A percentile compares a stretch with the other conserved stretches of the same genome.
phyloP scores from a whole-genome alignment of 2,888 invertebrate species.

The Rotaria socialis region DNA sequence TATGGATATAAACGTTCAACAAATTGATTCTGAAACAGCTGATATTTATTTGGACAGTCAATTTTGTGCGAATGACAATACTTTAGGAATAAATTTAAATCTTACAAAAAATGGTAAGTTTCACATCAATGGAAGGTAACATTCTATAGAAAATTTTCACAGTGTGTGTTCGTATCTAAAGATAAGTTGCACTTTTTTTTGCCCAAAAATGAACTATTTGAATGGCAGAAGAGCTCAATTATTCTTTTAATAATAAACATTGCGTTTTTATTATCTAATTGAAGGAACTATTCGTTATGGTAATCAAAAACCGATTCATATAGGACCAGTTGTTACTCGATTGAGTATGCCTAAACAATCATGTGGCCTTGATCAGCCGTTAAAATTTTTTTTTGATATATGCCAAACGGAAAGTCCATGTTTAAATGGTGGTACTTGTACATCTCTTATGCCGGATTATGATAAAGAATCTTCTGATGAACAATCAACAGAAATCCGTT shows the following conservation, averaged over 20 bases:
- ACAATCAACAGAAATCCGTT: neutral
- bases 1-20: neutral
- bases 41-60: neutral
- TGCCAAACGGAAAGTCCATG: neutral
- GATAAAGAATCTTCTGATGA: neutral
- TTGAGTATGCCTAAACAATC: constrained; percentile 12
- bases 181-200: too few relatives aligned
- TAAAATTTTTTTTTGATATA: neutral
- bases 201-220: too few relatives aligned
- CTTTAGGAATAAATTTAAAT: neutral
- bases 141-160: too few relatives aligned
- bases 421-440: constrained; percentile 27
- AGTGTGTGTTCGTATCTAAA: too few relatives aligned
- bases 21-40: constrained; percentile 16
- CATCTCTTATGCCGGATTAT: constrained; percentile 1
- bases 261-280: neutral
- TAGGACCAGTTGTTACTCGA: constrained; percentile 33
- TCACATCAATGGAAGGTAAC: too few relatives aligned
- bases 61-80: neutral
- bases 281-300: neutral
- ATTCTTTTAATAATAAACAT: too few relatives aligned
- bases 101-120: neutral
- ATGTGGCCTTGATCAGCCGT: neutral
- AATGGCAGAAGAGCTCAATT: too few relatives aligned
- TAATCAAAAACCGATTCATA: neutral